Conservation (phyloP, 2,888 invertebrate genomes). For the Luperina testacea region DNA sequence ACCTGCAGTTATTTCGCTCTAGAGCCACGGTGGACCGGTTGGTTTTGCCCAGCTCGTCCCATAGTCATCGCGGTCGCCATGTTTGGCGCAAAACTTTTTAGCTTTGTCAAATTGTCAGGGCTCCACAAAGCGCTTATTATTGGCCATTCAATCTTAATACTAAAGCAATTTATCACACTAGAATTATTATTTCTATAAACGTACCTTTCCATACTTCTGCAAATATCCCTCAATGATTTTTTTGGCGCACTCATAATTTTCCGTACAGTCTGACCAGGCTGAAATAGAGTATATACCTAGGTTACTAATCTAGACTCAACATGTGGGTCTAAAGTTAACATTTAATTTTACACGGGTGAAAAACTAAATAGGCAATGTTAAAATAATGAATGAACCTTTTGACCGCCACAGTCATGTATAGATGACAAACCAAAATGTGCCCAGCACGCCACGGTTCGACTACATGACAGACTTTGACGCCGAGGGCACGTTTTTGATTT, state of each 20-base stretch:
- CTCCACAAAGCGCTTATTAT: too few relatives aligned
- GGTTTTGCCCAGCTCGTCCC: background rate
- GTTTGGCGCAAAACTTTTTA: background rate
- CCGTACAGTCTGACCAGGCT: conserved; percentile 92
- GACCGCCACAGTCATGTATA: too few relatives aligned
- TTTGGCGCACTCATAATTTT: conserved; percentile 90
- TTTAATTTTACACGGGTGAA: background rate
- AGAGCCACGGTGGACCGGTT: background rate
- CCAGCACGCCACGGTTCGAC: too few relatives aligned
- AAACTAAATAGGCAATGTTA: background rate
- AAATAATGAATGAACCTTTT: background rate
- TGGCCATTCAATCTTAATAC: too few relatives aligned
- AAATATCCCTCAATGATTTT: conserved; percentile 91
- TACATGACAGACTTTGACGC: too few relatives aligned
- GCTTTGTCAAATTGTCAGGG: too few relatives aligned
- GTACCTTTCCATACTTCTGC: conserved; percentile 89
- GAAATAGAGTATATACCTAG: conserved; percentile 65
- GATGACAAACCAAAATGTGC: too few relatives aligned
- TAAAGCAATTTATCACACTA: background rate
- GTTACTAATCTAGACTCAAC: background rate
- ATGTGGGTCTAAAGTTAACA: too few relatives aligned
- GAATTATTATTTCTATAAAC: background rate
- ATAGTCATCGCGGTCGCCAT: background rate
- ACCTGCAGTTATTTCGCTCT: background rate
- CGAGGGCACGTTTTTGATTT: too few relatives aligned